Base-by-base conservation (phyloP, 2,888 invertebrate species). In the Athetis lepigone region DNA sequence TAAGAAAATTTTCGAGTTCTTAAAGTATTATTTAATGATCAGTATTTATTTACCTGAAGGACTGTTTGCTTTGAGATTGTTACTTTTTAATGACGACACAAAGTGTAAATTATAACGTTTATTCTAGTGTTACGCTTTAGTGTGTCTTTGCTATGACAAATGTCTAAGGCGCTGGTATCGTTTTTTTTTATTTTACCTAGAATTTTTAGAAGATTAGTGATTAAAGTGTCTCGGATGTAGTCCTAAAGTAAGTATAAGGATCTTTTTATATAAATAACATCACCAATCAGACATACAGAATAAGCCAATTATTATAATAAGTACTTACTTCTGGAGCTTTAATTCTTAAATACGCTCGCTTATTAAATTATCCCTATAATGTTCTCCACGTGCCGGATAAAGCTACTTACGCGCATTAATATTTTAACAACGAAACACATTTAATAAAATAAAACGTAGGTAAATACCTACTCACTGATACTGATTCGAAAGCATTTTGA, bases 21-120 rank as follows among this genome's bases (percentile, higher is more conserved):
- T 11, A 68, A 69, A 81, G 79, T 59, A 79, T 57, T 60, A n/a
- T n/a, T 18, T 76, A 79, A 81, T 73, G 66, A 76, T 75, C 56
- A 46, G 54, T 66, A 61, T 65, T 72, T 66, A 58, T 66, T 70
- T 63, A 70, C 58, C 57, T 55, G 42, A 61, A 29, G 40, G 16
- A 58, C 39, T 49, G 52, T 75, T 76, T 62, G n/a, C 52, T 61
- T 75, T 75, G 50, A 19, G 29, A 36, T 42, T 43, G 19, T 75
- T 42, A 70, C 64, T 49, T 76, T 58, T 72, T 77, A 77, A 79
- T 67, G 57, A 76, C 13, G n/a, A 49, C 4, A 13, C 8, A 8
- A 43, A 29, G 50, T 51, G 77, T 46, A 36, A 71, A 57, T 40
- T 40, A 19, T 23, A 19, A n/a, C 39, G 6, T 13, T 42, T 54